Evolutionary conservation across 2,113 vertebrate species (phyloP).

Genomic region (Triplophysa siluroides): DNA sequence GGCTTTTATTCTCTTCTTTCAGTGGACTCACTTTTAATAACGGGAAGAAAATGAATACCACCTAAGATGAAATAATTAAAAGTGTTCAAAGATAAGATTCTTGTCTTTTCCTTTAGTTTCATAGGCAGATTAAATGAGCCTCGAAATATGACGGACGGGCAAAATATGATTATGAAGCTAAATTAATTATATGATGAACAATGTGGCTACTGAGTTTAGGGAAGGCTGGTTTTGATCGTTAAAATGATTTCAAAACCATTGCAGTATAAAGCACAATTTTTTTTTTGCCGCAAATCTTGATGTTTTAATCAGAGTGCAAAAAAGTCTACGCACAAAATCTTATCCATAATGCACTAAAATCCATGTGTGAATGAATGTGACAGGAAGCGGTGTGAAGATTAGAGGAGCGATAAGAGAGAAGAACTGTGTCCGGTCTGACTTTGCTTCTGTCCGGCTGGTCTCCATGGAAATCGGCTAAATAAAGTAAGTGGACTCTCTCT

Average conservation of each 20-base stretch:
- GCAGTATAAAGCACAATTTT: background rate
- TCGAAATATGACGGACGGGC: slow-evolving; percentile 43
- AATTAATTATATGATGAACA: slow-evolving; percentile 46
- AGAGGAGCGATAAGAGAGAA: slow-evolving; percentile 45
- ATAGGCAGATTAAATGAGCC: slow-evolving; percentile 61
- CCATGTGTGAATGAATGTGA: background rate
- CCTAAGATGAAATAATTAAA: slow-evolving; percentile 79
- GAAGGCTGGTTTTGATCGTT: slow-evolving; percentile 9
- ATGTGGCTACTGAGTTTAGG: background rate
- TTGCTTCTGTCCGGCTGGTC: slow-evolving; percentile 64
- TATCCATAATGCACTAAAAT: background rate
- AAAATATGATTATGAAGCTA: slow-evolving; percentile 42
- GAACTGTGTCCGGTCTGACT: slow-evolving; percentile 61
- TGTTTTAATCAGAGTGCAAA: background rate
- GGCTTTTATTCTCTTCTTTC: slow-evolving; percentile 69
- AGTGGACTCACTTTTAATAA: slow-evolving; percentile 75
- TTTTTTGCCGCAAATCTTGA: too few relatives aligned
- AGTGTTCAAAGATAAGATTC: slow-evolving; percentile 71
- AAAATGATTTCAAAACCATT: background rate
- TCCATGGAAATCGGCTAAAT: slow-evolving; percentile 71
- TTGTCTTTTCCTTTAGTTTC: slow-evolving; percentile 54
- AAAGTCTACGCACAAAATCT: background rate
- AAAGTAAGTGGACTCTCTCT: slow-evolving; percentile 59
- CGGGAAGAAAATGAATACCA: slow-evolving; percentile 59
- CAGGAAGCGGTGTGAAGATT: background rate